Conservation (phyloP, 2,888 invertebrate species). For the Pristionchus entomophagus region DNA sequence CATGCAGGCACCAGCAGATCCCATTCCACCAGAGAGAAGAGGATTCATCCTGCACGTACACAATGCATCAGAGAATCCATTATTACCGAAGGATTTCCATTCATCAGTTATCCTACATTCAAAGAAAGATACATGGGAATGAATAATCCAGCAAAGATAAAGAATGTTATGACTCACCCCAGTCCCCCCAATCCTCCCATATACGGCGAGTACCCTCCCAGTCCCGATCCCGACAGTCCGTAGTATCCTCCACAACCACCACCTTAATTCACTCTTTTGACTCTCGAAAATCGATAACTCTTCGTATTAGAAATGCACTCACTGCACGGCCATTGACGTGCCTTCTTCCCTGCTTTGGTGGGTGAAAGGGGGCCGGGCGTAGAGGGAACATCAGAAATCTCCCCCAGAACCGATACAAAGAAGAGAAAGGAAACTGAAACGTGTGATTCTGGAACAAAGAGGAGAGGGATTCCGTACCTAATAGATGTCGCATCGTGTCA, state of each 20-base stretch:
- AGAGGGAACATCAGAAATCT: background rate
- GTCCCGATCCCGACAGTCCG: slow-evolving; percentile 2
- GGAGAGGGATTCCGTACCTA: background rate
- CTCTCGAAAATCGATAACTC: background rate
- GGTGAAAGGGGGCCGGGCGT: background rate
- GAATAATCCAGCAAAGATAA: background rate
- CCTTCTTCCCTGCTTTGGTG: background rate
- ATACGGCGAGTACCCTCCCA: slow-evolving; percentile 35
- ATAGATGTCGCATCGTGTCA: background rate
- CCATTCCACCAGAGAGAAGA: background rate
- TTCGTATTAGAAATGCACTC: background rate
- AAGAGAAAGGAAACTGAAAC: slow-evolving; percentile 3
- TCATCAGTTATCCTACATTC: too few relatives aligned
- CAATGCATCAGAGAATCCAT: too few relatives aligned
- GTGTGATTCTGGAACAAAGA: background rate
- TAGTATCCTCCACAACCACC: slow-evolving; percentile 34
- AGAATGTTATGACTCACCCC: background rate
- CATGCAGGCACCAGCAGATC: background rate
- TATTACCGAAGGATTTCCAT: too few relatives aligned
- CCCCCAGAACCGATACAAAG: background rate
- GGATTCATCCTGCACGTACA: slow-evolving; percentile 8
- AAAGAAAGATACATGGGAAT: too few relatives aligned
- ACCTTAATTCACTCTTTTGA: background rate
- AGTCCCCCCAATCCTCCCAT: background rate
- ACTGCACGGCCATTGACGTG: slow-evolving; percentile 43